These are phyloP conservation scores for Eupithecia insigniata DNA, from an alignment of 2,888 invertebrate species.

Conservation along the genomic window DNA sequence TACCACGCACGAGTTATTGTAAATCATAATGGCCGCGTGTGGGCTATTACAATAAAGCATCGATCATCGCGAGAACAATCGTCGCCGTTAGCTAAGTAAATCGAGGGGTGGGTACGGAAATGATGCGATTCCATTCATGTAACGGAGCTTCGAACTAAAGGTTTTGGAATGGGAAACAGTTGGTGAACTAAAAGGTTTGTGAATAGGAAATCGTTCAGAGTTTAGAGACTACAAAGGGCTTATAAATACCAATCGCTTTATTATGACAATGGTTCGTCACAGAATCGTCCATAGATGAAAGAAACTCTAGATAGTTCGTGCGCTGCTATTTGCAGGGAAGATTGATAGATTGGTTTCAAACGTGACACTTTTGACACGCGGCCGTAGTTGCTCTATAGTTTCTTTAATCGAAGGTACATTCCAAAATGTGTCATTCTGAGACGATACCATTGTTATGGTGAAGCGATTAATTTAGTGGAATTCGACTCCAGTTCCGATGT, in stretches of 20 bases:
- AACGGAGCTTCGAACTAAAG: constrained; percentile 42
- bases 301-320: too few relatives aligned
- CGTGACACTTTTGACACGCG: too few relatives aligned
- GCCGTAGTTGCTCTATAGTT: too few relatives aligned
- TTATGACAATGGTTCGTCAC: too few relatives aligned
- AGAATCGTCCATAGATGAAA: too few relatives aligned
- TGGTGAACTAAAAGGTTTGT: constrained; percentile 32
- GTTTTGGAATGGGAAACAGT: constrained; percentile 19
- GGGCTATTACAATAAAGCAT: constrained; percentile 71
- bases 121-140: constrained; percentile 51
- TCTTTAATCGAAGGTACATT: too few relatives aligned
- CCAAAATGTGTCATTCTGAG: too few relatives aligned
- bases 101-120: constrained; percentile 75
- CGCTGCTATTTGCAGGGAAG: too few relatives aligned
- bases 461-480: too few relatives aligned
- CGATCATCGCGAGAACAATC: constrained; percentile 64
- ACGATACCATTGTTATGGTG: too few relatives aligned
- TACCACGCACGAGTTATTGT: constrained; percentile 27
- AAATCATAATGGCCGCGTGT: constrained; percentile 66
- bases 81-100: constrained; percentile 74
- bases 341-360: too few relatives aligned
- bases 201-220: too few relatives aligned
- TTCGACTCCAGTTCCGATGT: background rate
- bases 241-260: background rate
- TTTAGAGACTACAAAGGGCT: background rate